Base-by-base conservation (phyloP, 30 jellyfish, hydroid and myxozoan genomes). In the Pelagia noctiluca region DNA sequence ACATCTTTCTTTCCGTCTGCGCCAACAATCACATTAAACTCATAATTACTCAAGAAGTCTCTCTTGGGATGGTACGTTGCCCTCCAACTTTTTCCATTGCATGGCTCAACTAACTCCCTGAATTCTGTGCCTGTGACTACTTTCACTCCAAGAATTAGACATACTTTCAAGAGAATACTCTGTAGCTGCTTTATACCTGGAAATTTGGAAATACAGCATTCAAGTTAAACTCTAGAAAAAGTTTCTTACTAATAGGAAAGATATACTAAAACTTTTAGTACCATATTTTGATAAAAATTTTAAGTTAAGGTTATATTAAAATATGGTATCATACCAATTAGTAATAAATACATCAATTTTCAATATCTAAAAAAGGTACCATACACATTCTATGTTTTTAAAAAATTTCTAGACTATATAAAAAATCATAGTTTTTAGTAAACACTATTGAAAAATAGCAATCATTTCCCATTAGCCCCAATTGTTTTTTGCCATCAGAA, bases 1-100 rank as follows among this genome's bases (percentile, higher is more conserved):
- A 94, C 80, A 77, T 94, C 94, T 83, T 94, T 94, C 61, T 94
- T 94, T 2, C 99, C 99, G 84, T 94, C 99, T 32, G 99, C 99
- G 13, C 96, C 97, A 67, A 94, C 80, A 33, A 88, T 75, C 31
- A 88, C 86, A 85, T 94, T 92, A 83, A 94, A 88, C 33, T 46
- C 73, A 46, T 48, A 88, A 35, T 94, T 84, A 62, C 87, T 83
- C 63, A 94, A 87, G 3, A 29, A 48, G 49, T 94, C 95, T 32
- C 68, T 72, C 52, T 83, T 78, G 11, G 99, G 99, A 8, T 74
- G 47, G 86, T 49, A 83, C 38, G 63, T 66, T 3, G 90, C 99
- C 24, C 61, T 88, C 99, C 99, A 94, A 0, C 96, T 96, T 23
- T 60, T 69, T 19, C 62, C 86, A 24, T 77, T 71, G 13, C 86